Base-by-base conservation (phyloP, 2,797 vertebrate species). In the Acrossocheilus fasciatus region DNA sequence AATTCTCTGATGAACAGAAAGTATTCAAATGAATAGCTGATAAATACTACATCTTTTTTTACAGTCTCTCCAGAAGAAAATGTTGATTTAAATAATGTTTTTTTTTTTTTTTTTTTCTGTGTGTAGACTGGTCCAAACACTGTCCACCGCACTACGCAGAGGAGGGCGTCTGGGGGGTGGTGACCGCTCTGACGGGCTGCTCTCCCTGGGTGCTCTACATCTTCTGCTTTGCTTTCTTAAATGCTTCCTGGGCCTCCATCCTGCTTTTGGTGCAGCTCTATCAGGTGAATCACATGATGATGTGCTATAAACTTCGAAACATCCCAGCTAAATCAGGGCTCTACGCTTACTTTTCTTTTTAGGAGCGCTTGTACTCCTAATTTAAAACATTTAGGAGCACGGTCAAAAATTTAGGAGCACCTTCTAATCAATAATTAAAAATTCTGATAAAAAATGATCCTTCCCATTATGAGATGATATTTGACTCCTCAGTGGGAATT, bases 181-280 rank as follows among this genome's bases (percentile, higher is more conserved):
- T 96, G 83, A 95, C 92, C 0, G 93, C 93, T 85, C 92, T 96
- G 72, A 90, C 95, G 2, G 83, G 89, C 88, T 99, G 97, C 84
- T 98, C 97, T 14, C 96, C 98, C 0, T 99, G 98, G 98, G 90
- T 98, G 88, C 94, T 96, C 50, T 94, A 95, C 89, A 89, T 99
- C 88, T 97, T 97, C 82, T 20, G 93, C 76, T 47, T 98, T 15
- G 91, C 96, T 72, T 90, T 93, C 87, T 96, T 97, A 87, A 97
- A 98, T 87, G 93, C 94, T 54, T 91, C 90, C 2, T 99, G 97
- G 97, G 95, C 97, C 81, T 92, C 92, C 0, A 4, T 95, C 66
- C 90, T 94, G 62, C 94, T 99, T 78, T 1, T 95, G 20, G 74
- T 96, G 90, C 98, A 99, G 91, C 94, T 99, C 74, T 98, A 97